Conservation (phyloP, 2,797 vertebrate genomes). For the Myoxocephalus aenaeus region DNA sequence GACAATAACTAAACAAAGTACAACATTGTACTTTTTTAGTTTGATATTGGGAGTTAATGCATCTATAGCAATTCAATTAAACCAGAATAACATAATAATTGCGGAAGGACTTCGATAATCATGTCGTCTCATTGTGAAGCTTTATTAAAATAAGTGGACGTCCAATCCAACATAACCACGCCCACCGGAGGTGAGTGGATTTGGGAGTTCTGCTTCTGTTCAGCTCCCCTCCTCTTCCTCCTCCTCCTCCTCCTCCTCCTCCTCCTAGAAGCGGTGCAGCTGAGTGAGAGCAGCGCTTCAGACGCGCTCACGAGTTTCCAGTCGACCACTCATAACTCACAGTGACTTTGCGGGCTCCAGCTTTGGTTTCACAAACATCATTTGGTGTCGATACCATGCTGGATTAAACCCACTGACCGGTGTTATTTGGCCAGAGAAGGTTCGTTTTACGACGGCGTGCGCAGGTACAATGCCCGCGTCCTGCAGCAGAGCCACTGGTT, state of each 20-base stretch:
- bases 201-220: not conserved
- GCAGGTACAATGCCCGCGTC: constrained; percentile 44
- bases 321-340: not conserved
- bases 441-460: not conserved
- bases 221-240: constrained; percentile 17
- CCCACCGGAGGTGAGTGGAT: not conserved
- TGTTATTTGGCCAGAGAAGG: not conserved
- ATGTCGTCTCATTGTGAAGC: not conserved
- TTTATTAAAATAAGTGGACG: not conserved
- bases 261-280: constrained; percentile 33
- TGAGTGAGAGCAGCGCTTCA: constrained; percentile 26
- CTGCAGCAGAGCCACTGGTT: constrained; percentile 42
- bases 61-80: not conserved
- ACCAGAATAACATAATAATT: not conserved
- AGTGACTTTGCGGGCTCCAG: not conserved
- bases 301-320: constrained; percentile 29
- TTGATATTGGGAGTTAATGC: not conserved
- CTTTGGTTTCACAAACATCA: not conserved
- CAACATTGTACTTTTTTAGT: not conserved
- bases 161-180: not conserved
- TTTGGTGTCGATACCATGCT: not conserved
- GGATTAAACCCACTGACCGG: not conserved
- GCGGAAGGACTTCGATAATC: not conserved
- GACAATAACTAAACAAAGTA: not conserved
- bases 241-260: constrained; percentile 43